Evolutionary conservation across 2,888 invertebrate species (phyloP).

Genomic region (Troides oblongomaculatus): DNA sequence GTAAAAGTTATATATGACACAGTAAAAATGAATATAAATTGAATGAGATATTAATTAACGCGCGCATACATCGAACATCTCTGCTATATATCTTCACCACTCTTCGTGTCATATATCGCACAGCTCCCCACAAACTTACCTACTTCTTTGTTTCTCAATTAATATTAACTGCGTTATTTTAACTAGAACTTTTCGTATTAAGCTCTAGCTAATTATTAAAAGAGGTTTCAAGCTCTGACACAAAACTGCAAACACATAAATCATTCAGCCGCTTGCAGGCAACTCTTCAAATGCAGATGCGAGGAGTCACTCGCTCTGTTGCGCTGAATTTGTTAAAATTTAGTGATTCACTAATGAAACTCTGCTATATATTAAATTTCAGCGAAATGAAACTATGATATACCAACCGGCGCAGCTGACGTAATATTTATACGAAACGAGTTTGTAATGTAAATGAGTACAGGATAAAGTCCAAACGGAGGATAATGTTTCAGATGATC

Average conservation of each 20-base stretch:
- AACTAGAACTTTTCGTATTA: not conserved
- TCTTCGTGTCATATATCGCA: too few relatives aligned
- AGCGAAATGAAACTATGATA: constrained; percentile 3
- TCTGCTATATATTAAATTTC: constrained; percentile 6
- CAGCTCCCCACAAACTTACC: too few relatives aligned
- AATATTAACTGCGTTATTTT: too few relatives aligned
- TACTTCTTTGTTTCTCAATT: not conserved
- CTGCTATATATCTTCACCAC: too few relatives aligned
- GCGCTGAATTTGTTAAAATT: constrained; percentile 23
- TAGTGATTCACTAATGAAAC: constrained; percentile 16
- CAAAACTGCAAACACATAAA: constrained; percentile 34
- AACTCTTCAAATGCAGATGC: constrained; percentile 34
- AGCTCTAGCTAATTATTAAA: constrained; percentile 18
- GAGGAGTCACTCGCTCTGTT: constrained; percentile 22
- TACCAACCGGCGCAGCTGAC: not conserved
- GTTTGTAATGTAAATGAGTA: too few relatives aligned
- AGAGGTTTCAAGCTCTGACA: constrained; percentile 13
- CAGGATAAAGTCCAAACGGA: too few relatives aligned
- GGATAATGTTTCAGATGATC: too few relatives aligned
- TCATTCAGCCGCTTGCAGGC: constrained; percentile 36
- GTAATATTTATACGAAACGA: not conserved
- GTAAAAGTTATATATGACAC: too few relatives aligned
- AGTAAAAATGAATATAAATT: too few relatives aligned
- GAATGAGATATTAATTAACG: too few relatives aligned
- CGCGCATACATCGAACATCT: too few relatives aligned